Evolutionary conservation across 2,888 invertebrate genomes (phyloP).

Genomic region (Tryphoninae sp.): DNA sequence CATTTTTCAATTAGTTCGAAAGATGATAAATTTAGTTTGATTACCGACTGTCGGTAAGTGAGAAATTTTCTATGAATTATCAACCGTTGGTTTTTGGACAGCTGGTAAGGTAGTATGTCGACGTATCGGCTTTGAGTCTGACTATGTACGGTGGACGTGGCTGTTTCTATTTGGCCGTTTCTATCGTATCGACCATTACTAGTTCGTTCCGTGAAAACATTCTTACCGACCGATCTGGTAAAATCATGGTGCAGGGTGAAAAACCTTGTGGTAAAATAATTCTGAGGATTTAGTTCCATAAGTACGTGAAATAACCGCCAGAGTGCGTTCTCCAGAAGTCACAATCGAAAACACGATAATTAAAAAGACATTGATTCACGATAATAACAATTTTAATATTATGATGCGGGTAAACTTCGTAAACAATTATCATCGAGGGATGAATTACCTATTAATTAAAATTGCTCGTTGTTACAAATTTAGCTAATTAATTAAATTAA

Average conservation of each 20-base stretch:
- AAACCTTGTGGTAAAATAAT: not conserved
- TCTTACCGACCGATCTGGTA: not conserved
- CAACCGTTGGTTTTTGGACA: no score
- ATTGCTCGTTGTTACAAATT: not conserved
- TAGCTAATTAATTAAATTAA: not conserved
- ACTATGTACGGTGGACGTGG: no score
- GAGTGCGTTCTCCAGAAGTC: not conserved
- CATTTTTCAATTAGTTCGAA: no score
- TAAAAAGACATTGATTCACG: not conserved
- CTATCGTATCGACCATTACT: not conserved
- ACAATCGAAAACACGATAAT: not conserved
- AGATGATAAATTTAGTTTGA: no score
- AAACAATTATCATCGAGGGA: not conserved
- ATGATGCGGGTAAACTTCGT: not conserved
- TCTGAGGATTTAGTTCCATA: not conserved
- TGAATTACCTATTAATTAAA: not conserved
- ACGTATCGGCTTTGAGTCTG: no score
- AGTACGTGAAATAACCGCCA: not conserved
- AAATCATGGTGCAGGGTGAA: not conserved
- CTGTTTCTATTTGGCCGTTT: not conserved
- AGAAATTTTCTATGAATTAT: no score
- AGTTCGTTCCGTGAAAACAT: not conserved
- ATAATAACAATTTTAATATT: not conserved
- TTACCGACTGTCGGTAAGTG: no score
- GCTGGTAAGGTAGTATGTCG: no score